These are phyloP conservation scores for Parthenolecanium corni DNA, from an alignment of 2,888 invertebrate genomes.

Conservation along the genomic window DNA sequence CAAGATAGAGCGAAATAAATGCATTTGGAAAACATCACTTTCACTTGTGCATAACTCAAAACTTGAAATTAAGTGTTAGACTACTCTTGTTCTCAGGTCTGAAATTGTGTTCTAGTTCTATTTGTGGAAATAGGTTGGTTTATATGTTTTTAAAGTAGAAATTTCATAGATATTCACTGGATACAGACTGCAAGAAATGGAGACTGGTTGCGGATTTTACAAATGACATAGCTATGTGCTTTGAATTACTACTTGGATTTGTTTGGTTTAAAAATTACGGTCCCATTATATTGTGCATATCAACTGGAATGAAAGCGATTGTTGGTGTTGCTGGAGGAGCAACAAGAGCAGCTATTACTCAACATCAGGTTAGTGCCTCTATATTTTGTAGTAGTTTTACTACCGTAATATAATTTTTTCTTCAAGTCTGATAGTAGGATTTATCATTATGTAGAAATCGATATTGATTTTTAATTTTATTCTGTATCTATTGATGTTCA, in stretches of 20 bases:
- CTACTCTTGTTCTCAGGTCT: not conserved
- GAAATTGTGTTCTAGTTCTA: too few relatives aligned
- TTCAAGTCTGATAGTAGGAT: too few relatives aligned
- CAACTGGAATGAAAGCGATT: slow-evolving; percentile 53
- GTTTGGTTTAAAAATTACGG: slow-evolving; percentile 46
- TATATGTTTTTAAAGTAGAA: slow-evolving; percentile 9
- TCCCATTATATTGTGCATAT: slow-evolving; percentile 37
- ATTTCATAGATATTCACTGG: slow-evolving; percentile 51
- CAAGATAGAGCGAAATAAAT: too few relatives aligned
- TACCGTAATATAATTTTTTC: too few relatives aligned
- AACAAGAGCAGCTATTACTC: slow-evolving; percentile 81
- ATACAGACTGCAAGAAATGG: slow-evolving; percentile 92
- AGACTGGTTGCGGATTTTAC: slow-evolving; percentile 83
- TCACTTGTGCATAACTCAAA: too few relatives aligned
- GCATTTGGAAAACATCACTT: too few relatives aligned
- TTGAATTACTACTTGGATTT: slow-evolving; percentile 63
- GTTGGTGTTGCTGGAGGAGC: slow-evolving; percentile 83
- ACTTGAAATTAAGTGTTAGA: too few relatives aligned
- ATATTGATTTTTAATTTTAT: too few relatives aligned
- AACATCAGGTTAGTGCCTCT: slow-evolving; percentile 68
- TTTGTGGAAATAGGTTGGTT: not conserved
- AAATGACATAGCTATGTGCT: slow-evolving; percentile 79
- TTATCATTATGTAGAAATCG: too few relatives aligned
- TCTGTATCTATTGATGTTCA: not conserved
- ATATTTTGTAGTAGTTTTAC: too few relatives aligned